Percentiles rank a stretch among this genome's conserved stretches.
Evolutionary conservation across 2,888 invertebrate genomes (phyloP).

Genomic region (Gymnoscelis rufifasciata): DNA sequence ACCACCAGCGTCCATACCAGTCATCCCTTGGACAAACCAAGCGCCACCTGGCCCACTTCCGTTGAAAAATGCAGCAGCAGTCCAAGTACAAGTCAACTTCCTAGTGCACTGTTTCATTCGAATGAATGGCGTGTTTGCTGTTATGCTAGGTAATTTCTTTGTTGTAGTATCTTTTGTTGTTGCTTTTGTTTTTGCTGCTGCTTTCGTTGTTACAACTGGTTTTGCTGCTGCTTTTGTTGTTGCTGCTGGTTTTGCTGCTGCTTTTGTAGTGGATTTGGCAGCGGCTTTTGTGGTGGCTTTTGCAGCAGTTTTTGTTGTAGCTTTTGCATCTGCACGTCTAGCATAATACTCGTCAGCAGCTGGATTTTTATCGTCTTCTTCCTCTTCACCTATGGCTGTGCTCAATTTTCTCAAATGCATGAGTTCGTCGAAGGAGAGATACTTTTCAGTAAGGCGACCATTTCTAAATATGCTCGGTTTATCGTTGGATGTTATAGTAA

Average conservation of each 20-base stretch:
- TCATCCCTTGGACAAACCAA: neutral
- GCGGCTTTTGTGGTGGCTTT: too few species aligned
- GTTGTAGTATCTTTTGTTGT: too few species aligned
- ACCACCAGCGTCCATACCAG: slow-evolving; percentile 8
- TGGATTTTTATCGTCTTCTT: neutral
- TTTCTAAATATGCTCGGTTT: slow-evolving; percentile 23
- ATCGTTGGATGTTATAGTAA: slow-evolving; percentile 47
- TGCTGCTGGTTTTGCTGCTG: slow-evolving; percentile 7
- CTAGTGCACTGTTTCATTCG: slow-evolving; percentile 60
- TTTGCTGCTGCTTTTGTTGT: too few species aligned
- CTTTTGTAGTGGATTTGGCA: neutral
- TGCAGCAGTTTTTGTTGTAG: too few species aligned
- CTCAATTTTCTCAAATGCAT: slow-evolving; percentile 62
- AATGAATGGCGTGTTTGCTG: slow-evolving; percentile 51
- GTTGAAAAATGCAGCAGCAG: slow-evolving; percentile 38
- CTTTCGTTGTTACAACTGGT: too few species aligned
- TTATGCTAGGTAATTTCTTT: slow-evolving; percentile 40
- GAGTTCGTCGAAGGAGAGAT: slow-evolving; percentile 69
- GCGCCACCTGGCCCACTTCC: slow-evolving; percentile 31
- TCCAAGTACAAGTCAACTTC: slow-evolving; percentile 69
- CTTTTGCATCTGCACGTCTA: slow-evolving; percentile 34
- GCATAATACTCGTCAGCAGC: slow-evolving; percentile 24
- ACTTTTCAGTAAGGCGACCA: slow-evolving; percentile 54
- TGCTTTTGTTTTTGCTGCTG: too few species aligned
- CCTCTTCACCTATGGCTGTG: slow-evolving; percentile 23